These are phyloP conservation scores for Metellina segmentata DNA, from an alignment of 2,888 invertebrate species.

Conservation along the genomic window DNA sequence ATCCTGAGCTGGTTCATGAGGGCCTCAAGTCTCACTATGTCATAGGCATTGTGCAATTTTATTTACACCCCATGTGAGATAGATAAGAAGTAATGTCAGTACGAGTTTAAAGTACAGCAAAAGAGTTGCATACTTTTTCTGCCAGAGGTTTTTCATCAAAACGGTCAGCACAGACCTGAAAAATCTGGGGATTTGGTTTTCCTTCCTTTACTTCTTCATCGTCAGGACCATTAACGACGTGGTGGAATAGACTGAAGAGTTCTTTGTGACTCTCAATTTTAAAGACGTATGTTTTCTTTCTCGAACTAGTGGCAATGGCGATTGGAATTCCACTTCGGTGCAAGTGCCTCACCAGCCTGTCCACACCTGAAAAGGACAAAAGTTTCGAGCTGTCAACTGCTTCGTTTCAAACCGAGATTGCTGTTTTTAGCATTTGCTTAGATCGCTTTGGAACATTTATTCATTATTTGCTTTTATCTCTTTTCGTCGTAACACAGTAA, in stretches of 20 bases:
- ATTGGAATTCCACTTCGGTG: conserved; percentile 89
- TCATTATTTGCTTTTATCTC: too few species aligned
- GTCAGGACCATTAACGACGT: conserved; percentile 91
- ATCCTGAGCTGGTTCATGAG: too few species aligned
- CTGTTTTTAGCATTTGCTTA: too few species aligned
- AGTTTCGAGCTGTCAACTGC: neutral
- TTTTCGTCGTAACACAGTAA: too few species aligned
- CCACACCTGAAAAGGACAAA: conserved; percentile 86
- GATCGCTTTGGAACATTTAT: too few species aligned
- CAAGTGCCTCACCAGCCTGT: conserved; percentile 89
- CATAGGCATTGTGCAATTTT: too few species aligned
- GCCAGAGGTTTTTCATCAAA: conserved; percentile 84
- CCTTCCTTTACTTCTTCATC: conserved; percentile 92
- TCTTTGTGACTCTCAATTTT: conserved; percentile 86
- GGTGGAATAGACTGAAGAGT: conserved; percentile 87
- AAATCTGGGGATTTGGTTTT: conserved; percentile 94
- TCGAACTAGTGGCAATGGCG: conserved; percentile 93
- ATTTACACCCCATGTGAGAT: neutral
- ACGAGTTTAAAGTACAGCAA: neutral
- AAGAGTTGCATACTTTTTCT: conserved; percentile 83
- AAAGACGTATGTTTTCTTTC: conserved; percentile 86
- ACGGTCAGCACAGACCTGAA: conserved; percentile 87
- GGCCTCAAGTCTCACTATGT: too few species aligned
- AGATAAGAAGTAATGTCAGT: neutral
- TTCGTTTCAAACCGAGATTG: too few species aligned